Evolutionary conservation across 2,797 vertebrate species (phyloP).

Genomic region (Pangasius mekongensis): DNA sequence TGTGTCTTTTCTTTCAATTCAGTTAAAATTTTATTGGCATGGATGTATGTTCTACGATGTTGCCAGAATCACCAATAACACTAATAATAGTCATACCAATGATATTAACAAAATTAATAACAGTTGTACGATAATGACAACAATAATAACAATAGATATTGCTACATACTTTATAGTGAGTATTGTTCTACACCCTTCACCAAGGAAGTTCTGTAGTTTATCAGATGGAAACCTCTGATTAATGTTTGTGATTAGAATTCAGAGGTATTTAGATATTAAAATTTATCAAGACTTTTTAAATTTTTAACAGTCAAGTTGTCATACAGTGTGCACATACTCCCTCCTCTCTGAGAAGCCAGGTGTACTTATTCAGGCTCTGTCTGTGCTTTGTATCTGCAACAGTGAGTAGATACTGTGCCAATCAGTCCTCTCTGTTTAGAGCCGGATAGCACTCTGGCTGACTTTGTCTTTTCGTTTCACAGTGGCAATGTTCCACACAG

Average conservation of each 20-base stretch:
- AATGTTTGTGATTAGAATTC: not conserved
- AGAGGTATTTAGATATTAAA: not conserved
- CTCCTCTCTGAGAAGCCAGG: not conserved
- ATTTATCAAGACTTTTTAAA: not conserved
- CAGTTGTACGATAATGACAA: not conserved
- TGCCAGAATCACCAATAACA: constrained; percentile 4
- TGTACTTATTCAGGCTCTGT: not conserved
- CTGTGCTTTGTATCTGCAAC: not conserved
- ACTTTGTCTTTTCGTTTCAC: constrained; percentile 18
- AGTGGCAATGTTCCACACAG: not conserved
- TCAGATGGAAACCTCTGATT: not conserved
- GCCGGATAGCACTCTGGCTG: constrained; percentile 7
- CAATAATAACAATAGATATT: constrained; percentile 1
- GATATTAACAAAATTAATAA: constrained; percentile 11
- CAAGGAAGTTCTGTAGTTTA: not conserved
- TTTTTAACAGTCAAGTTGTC: not conserved
- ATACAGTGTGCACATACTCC: not conserved
- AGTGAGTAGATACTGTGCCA: not conserved
- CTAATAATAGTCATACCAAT: not conserved
- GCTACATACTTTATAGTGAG: not conserved
- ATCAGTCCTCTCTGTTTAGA: not conserved
- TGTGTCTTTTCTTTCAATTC: not conserved
- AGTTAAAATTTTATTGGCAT: constrained; percentile 1
- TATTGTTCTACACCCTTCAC: not conserved
- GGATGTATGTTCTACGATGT: not conserved